phyloP scores from a whole-genome alignment of 2,888 invertebrate species.

The Parnassius apollo region DNA sequence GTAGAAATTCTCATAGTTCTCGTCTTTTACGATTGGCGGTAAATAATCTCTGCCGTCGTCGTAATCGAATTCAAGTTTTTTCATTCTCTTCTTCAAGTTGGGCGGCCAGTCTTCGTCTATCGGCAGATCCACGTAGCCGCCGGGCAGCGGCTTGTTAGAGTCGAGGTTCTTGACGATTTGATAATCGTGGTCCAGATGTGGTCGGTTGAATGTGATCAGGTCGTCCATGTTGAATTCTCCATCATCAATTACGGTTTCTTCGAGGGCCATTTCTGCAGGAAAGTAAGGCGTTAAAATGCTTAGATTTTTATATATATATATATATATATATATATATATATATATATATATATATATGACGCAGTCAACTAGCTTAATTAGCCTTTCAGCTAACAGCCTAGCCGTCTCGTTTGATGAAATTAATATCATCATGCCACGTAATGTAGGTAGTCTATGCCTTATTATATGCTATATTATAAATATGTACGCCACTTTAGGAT shows the following conservation, averaged over 20 bases:
- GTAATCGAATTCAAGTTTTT: conserved; percentile 68
- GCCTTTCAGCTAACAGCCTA: too few relatives aligned
- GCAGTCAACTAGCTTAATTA: too few relatives aligned
- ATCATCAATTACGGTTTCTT: conserved; percentile 78
- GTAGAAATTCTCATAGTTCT: conserved; percentile 62
- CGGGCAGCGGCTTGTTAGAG: conserved; percentile 48
- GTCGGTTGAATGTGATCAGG: conserved; percentile 78
- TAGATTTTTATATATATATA: too few relatives aligned
- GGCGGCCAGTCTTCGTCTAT: conserved; percentile 83
- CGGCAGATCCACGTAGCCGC: conserved; percentile 79
- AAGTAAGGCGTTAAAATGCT: too few relatives aligned
- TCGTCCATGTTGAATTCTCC: conserved; percentile 83
- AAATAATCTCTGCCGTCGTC: conserved; percentile 66
- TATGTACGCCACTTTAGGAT: too few relatives aligned
- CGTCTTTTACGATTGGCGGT: conserved; percentile 66
- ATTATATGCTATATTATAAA: too few relatives aligned
- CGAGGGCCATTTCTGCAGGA: conserved; percentile 61
- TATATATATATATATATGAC: too few relatives aligned
- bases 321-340: too few relatives aligned
- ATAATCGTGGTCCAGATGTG: conserved; percentile 75
- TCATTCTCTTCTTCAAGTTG: conserved; percentile 71
- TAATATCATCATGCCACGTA: too few relatives aligned
- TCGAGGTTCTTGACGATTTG: conserved; percentile 64
- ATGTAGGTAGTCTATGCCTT: too few relatives aligned
- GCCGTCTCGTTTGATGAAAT: too few relatives aligned